A percentile compares a stretch with the other conserved stretches of the same genome.
Conservation (phyloP, 2,797 vertebrate genomes). For the Danio choprae region DNA sequence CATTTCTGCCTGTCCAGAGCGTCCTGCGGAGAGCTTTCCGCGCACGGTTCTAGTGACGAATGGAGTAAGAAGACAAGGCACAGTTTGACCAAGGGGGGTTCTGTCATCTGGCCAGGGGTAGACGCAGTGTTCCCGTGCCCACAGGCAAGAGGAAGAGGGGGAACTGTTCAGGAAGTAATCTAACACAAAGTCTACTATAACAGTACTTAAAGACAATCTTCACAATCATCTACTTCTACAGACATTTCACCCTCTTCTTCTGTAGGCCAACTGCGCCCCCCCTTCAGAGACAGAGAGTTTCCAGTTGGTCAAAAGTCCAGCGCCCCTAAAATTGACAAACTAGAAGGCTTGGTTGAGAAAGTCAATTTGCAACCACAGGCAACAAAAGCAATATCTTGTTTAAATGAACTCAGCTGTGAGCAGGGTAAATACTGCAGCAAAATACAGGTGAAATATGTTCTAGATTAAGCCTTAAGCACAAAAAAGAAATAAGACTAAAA, state of each 20-base stretch:
- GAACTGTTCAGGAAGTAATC: conserved; percentile 44
- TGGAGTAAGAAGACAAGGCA: conserved; percentile 99
- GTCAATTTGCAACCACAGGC: conserved; percentile 76
- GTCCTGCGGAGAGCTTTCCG: conserved; percentile 95
- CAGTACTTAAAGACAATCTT: not conserved
- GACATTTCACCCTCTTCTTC: conserved; percentile 69
- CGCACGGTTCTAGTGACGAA: conserved; percentile 97
- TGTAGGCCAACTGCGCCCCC: conserved; percentile 84
- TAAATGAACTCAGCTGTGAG: conserved; percentile 72
- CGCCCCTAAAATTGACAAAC: conserved; percentile 93
- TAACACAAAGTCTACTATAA: not conserved
- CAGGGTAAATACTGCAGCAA: conserved; percentile 86
- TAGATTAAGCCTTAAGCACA: conserved; percentile 65
- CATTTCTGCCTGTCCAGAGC: conserved; percentile 99
- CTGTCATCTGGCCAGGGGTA: conserved; percentile 92
- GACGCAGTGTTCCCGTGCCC: conserved; percentile 85
- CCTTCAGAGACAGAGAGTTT: conserved; percentile 81
- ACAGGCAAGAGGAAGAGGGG: conserved; percentile 83
- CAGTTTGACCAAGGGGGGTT: conserved; percentile 99
- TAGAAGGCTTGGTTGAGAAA: conserved; percentile 82
- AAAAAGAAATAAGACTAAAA: not conserved
- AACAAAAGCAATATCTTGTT: conserved; percentile 73
- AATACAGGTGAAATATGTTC: conserved; percentile 70
- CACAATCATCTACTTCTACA: conserved; percentile 17
- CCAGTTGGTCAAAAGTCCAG: conserved; percentile 99